Conservation (phyloP, 1,140 invertebrate genomes). For the Ceratitis capitata region DNA sequence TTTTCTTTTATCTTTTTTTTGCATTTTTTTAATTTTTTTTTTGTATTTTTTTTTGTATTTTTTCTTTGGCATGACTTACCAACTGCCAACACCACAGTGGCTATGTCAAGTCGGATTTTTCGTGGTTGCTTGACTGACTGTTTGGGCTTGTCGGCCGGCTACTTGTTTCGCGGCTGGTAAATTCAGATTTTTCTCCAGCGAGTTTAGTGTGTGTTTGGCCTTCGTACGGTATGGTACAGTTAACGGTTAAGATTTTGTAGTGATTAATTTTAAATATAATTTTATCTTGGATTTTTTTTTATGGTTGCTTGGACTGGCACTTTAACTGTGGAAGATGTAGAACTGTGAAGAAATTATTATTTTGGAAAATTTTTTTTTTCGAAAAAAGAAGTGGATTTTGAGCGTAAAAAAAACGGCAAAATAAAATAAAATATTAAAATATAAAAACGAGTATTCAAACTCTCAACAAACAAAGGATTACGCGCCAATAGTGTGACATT, state of each 20-base stretch:
- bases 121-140: neutral
- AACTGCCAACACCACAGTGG: neutral
- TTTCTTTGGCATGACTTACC: neutral
- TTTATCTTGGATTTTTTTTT: neutral
- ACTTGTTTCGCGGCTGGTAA: slow-evolving; percentile 23
- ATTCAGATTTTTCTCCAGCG: slow-evolving; percentile 58
- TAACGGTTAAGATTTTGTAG: slow-evolving; percentile 46
- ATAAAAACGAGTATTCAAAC: neutral
- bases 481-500: neutral
- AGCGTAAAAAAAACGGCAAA: neutral
- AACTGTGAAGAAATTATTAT: neutral
- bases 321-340: neutral
- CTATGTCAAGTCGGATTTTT: neutral
- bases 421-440: neutral
- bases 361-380: neutral
- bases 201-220: slow-evolving; percentile 65
- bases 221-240: slow-evolving; percentile 65
- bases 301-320: neutral
- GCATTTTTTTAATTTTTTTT: neutral
- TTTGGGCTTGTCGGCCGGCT: slow-evolving; percentile 31
- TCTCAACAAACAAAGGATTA: neutral
- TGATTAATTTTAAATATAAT: neutral
- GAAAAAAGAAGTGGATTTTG: neutral
- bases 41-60: neutral
- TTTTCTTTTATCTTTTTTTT: neutral